Percentiles rank a stretch among this genome's conserved stretches.
phyloP scores from a whole-genome alignment of 2,888 invertebrate genomes.

The Drosophila atripex region DNA sequence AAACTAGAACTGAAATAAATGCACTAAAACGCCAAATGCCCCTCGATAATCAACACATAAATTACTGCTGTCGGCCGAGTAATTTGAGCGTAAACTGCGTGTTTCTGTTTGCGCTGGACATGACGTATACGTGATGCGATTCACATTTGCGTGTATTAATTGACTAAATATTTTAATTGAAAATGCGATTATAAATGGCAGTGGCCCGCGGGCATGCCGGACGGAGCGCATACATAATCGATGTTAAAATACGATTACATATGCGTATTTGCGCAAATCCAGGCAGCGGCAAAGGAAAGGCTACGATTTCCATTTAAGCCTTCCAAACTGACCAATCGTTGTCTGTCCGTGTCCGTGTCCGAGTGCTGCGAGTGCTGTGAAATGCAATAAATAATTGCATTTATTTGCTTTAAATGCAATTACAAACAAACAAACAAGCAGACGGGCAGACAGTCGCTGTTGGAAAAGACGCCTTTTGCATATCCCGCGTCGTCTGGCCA shows the following conservation, averaged over 20 bases:
- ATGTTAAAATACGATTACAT: conserved; percentile 61
- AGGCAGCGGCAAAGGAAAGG: conserved; percentile 8
- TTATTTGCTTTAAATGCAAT: conserved; percentile 75
- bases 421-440: conserved; percentile 64
- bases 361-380: conserved; percentile 51
- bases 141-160: conserved; percentile 55
- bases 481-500: conserved; percentile 43
- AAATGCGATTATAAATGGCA: conserved; percentile 69
- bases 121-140: conserved; percentile 47
- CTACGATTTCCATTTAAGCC: conserved; percentile 7
- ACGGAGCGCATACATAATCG: not conserved
- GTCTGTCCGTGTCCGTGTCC: not conserved
- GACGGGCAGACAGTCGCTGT: conserved; percentile 5
- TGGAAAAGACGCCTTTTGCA: conserved; percentile 55
- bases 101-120: conserved; percentile 27
- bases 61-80: conserved; percentile 51
- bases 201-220: conserved; percentile 16
- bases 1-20: conserved; percentile 15
- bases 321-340: conserved; percentile 4
- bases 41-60: conserved; percentile 72
- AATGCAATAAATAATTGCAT: conserved; percentile 78
- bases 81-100: conserved; percentile 54
- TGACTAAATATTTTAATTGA: conserved; percentile 72
- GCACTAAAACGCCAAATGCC: conserved; percentile 53
- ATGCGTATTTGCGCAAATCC: conserved; percentile 50